A percentile compares a stretch with the other conserved stretches of the same genome.
phyloP scores from a whole-genome alignment of 2,888 invertebrate species.

The Maniola hyperantus region DNA sequence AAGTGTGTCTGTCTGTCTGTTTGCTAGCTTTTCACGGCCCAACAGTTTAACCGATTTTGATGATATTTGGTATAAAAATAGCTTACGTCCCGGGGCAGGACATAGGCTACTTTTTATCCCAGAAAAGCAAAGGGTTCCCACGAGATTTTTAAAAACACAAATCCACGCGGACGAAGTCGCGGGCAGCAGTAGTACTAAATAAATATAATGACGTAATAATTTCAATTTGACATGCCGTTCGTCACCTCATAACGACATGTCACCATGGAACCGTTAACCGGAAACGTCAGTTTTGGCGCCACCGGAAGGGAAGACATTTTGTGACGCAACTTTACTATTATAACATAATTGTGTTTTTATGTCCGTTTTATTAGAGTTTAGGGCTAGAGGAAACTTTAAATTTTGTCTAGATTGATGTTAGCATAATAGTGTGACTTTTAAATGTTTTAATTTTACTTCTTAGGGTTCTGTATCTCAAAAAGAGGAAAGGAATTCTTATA shows the following conservation, averaged over 20 bases:
- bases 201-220: neutral
- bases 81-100: too few species aligned
- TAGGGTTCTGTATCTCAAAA: too few species aligned
- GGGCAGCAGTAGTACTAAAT: too few species aligned
- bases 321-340: slow-evolving; percentile 42
- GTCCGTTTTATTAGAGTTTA: slow-evolving; percentile 14
- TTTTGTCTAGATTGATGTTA: slow-evolving; percentile 2
- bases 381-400: slow-evolving; percentile 15
- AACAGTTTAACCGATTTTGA: too few species aligned
- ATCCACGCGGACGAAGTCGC: too few species aligned
- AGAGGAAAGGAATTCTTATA: too few species aligned
- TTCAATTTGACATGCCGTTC: slow-evolving; percentile 36
- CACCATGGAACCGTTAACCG: slow-evolving; percentile 41
- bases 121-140: too few species aligned
- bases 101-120: too few species aligned
- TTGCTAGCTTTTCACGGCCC: too few species aligned
- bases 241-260: slow-evolving; percentile 17
- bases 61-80: too few species aligned
- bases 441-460: neutral
- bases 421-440: neutral
- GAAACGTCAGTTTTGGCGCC: slow-evolving; percentile 53
- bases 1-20: too few species aligned
- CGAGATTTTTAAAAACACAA: too few species aligned
- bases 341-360: slow-evolving; percentile 13
- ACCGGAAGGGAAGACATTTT: slow-evolving; percentile 56